Percentiles rank a stretch among this genome's conserved stretches.
These are phyloP conservation scores for Hipparchia semele DNA, from an alignment of 2,888 invertebrate genomes.

Conservation along the genomic window DNA sequence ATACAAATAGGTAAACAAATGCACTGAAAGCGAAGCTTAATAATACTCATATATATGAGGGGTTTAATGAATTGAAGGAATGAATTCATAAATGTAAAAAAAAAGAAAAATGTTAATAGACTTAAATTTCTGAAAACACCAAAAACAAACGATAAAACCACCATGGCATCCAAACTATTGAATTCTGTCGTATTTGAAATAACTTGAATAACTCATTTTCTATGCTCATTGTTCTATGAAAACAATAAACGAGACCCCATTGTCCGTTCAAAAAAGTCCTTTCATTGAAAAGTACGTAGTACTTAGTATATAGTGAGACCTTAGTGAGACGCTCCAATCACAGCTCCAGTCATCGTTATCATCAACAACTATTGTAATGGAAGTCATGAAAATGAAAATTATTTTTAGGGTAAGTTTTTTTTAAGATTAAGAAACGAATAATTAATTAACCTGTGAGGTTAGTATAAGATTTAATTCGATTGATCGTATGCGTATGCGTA, in stretches of 20 bases:
- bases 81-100: neutral
- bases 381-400: slow-evolving; percentile 24
- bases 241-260: slow-evolving; percentile 43
- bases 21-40: no score
- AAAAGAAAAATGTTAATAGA: neutral
- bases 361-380: slow-evolving; percentile 28
- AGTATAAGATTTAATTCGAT: no score
- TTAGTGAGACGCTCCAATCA: slow-evolving; percentile 40
- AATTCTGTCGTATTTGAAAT: slow-evolving; percentile 38
- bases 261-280: slow-evolving; percentile 42
- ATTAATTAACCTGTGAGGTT: no score
- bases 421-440: neutral
- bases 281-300: slow-evolving; percentile 36
- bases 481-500: no score
- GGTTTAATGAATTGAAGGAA: neutral
- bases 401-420: slow-evolving; percentile 22
- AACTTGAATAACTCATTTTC: slow-evolving; percentile 41
- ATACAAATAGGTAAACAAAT: no score
- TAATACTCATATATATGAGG: no score
- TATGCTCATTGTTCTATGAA: slow-evolving; percentile 43
- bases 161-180: slow-evolving; percentile 28
- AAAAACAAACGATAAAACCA: slow-evolving; percentile 9
- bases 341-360: slow-evolving; percentile 36
- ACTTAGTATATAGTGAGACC: slow-evolving; percentile 33
- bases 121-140: neutral